Evolutionary conservation across 2,113 vertebrate species (phyloP), one percentile per base, ranked within the genome.

Genomic region (Hepsetus odoe): DNA sequence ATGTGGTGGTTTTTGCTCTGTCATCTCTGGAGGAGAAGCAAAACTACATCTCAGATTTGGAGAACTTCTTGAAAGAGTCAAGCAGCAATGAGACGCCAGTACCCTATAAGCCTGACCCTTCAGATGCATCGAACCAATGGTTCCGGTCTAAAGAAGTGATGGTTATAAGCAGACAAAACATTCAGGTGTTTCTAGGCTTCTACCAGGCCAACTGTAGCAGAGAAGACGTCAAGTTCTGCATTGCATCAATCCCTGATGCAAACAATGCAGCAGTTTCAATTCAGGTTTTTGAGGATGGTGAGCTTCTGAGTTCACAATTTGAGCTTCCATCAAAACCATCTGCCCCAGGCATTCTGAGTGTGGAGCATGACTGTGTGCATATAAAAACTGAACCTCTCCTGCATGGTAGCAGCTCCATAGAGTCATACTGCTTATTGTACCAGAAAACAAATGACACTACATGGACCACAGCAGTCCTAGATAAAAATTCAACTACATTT

Each of bases 161-260:
- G n/a, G n/a, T n/a, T n/a, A n/a, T n/a, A n/a, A n/a, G n/a, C n/a
- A n/a, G n/a, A n/a, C 26, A 22, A 77, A 14, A 61, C 13, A 72
- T 85, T 33, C 69, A 66, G 14, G 6, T 78, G 26, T 83, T 85
- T 10, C 14, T 82, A 24, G 84, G 82, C n/a, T 85, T 85, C 30
- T 69, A 76, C 33, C 22, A 81, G 30, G 62, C 79, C 2, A 85
- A 85, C 58, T 14, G 66, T 56, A 14, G 3, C 24, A 75, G 59
- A 64, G 67, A 32, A 8, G 76, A 59, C 2, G 33, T 72, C 33
- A 61, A 51, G 22, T 85, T 85, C 28, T 64, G 65, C 44, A 80
- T 83, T 38, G 78, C 78, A 42, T 85, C 81, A 58, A 79, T 81
- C 12, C 76, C 75, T 11, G 70, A 77, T 35, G 59, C 79, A 38